These are phyloP conservation scores for Pandemis heparana DNA, from an alignment of 2,888 invertebrate genomes.

Conservation along the genomic window DNA sequence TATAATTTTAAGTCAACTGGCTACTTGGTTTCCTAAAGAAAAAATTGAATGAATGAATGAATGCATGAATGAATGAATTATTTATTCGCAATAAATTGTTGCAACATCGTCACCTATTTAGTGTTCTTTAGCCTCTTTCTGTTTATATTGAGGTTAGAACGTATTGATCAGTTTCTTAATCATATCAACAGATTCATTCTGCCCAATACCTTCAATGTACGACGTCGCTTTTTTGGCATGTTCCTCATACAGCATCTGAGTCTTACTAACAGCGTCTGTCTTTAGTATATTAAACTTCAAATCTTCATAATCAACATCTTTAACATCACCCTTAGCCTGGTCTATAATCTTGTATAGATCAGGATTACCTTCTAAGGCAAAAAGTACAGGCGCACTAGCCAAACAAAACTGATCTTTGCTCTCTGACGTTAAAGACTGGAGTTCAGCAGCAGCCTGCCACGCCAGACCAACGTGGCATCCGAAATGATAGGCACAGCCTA, in stretches of 20 bases:
- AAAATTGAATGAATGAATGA: too few relatives aligned
- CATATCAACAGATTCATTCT: slow-evolving; percentile 78
- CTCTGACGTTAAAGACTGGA: slow-evolving; percentile 82
- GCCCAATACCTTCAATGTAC: slow-evolving; percentile 71
- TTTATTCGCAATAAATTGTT: too few relatives aligned
- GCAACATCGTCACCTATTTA: too few relatives aligned
- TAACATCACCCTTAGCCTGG: slow-evolving; percentile 88
- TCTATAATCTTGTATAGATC: slow-evolving; percentile 87
- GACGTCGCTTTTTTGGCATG: slow-evolving; percentile 74
- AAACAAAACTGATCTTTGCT: slow-evolving; percentile 89
- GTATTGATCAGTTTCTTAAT: slow-evolving; percentile 79
- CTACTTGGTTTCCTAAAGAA: too few relatives aligned
- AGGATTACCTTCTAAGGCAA: slow-evolving; percentile 92
- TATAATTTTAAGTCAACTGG: too few relatives aligned
- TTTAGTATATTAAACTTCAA: slow-evolving; percentile 80
- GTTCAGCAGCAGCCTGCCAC: slow-evolving; percentile 89
- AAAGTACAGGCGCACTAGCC: slow-evolving; percentile 93
- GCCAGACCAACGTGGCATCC: slow-evolving; percentile 93
- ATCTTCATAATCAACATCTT: slow-evolving; percentile 89
- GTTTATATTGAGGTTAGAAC: slow-evolving; percentile 51
- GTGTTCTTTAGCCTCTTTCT: too few relatives aligned
- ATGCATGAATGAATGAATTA: too few relatives aligned
- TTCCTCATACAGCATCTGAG: slow-evolving; percentile 73
- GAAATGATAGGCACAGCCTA: slow-evolving; percentile 91
- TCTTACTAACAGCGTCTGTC: slow-evolving; percentile 77